These are phyloP conservation scores for Prosopocoilus inquinatus DNA, from an alignment of 2,888 invertebrate species.

Conservation along the genomic window DNA sequence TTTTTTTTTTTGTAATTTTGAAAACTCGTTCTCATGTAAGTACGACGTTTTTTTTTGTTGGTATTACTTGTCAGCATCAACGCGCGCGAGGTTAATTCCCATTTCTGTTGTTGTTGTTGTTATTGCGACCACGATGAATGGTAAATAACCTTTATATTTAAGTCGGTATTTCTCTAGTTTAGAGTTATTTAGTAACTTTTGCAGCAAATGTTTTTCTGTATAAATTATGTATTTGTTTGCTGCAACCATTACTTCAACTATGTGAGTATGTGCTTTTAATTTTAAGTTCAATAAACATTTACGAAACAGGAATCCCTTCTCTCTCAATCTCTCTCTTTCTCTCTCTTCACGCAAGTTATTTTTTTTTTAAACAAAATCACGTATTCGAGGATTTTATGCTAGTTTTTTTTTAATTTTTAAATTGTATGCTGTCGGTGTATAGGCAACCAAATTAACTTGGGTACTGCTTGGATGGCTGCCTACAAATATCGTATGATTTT, in stretches of 20 bases:
- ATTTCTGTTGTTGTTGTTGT: conserved; percentile 3
- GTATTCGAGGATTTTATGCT: too few relatives aligned
- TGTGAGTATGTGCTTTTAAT: conserved; percentile 31
- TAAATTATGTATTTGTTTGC: conserved; percentile 13
- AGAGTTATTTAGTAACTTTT: conserved; percentile 13
- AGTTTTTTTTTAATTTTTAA: too few relatives aligned
- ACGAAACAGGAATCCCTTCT: too few relatives aligned
- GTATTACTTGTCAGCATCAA: neutral
- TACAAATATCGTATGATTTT: too few relatives aligned
- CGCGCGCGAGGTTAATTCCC: conserved; percentile 3
- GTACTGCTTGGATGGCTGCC: too few relatives aligned
- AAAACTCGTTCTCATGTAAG: neutral
- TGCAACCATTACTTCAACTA: conserved; percentile 21
- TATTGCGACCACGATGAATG: conserved; percentile 3
- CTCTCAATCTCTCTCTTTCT: too few relatives aligned
- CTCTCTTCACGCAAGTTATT: too few relatives aligned
- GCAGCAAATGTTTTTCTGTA: conserved; percentile 15
- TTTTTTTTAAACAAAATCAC: too few relatives aligned
- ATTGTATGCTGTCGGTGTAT: too few relatives aligned
- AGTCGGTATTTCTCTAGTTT: conserved; percentile 17
- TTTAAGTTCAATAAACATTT: conserved; percentile 24
- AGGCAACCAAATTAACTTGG: too few relatives aligned
- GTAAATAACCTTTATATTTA: conserved; percentile 7
- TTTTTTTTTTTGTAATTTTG: neutral
- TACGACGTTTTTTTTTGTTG: neutral